Evolutionary conservation across 2,888 invertebrate species (phyloP).

Genomic region (Euplagia quadripunctaria): DNA sequence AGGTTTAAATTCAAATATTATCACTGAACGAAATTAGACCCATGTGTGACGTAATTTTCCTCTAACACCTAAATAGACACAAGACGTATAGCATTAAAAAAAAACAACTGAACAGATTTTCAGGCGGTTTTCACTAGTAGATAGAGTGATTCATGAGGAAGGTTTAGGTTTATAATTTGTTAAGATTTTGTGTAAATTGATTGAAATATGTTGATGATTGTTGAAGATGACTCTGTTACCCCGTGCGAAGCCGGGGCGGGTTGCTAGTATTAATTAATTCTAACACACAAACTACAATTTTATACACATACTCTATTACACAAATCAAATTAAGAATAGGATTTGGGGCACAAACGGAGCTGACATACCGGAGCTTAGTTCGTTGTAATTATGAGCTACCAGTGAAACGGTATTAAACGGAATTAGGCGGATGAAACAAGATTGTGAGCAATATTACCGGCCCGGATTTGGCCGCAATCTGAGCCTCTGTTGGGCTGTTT

Average conservation of each 20-base stretch:
- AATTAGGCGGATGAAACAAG: slow-evolving; percentile 65
- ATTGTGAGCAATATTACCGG: slow-evolving; percentile 65
- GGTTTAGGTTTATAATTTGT: too few species aligned
- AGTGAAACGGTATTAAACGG: slow-evolving; percentile 58
- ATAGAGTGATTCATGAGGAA: too few species aligned
- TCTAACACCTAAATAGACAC: background rate
- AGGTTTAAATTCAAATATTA: background rate
- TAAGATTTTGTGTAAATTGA: too few species aligned
- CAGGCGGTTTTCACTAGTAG: too few species aligned
- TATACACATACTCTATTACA: slow-evolving; percentile 25
- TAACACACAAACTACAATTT: slow-evolving; percentile 4
- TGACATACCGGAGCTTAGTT: slow-evolving; percentile 45
- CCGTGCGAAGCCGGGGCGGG: too few species aligned
- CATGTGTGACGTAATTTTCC: background rate
- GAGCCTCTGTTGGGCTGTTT: slow-evolving; percentile 42
- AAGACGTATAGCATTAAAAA: background rate
- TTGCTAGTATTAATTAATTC: background rate
- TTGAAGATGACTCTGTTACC: too few species aligned
- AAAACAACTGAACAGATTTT: too few species aligned
- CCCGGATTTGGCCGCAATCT: slow-evolving; percentile 63
- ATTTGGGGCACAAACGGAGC: slow-evolving; percentile 34
- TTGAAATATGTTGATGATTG: too few species aligned
- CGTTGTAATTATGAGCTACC: slow-evolving; percentile 54
- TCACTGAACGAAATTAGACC: background rate
- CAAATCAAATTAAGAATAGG: slow-evolving; percentile 34